Percentiles rank a stretch among this genome's conserved stretches.
Conservation (phyloP, 2,888 invertebrate genomes). For the Operophtera brumata region DNA sequence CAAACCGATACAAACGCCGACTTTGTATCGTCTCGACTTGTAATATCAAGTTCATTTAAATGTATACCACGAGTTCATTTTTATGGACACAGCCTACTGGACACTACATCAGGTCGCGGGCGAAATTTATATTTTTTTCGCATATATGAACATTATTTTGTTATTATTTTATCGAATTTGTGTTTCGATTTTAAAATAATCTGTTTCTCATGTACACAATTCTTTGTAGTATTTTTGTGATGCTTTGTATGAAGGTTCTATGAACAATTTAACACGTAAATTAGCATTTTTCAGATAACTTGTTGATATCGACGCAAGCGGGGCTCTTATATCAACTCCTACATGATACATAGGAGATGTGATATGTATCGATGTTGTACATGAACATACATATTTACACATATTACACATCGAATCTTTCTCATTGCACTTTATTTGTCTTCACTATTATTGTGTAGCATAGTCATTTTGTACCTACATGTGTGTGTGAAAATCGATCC, state of each 20-base stretch:
- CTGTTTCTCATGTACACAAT: slow-evolving; percentile 58
- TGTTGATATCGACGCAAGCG: neutral
- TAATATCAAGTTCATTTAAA: slow-evolving; percentile 35
- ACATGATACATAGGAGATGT: neutral
- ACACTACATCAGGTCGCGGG: slow-evolving; percentile 36
- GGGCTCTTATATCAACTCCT: slow-evolving; percentile 2
- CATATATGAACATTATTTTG: slow-evolving; percentile 74
- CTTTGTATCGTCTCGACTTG: slow-evolving; percentile 47
- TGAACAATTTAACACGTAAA: slow-evolving; percentile 38
- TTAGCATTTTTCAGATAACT: slow-evolving; percentile 31
- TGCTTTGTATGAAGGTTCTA: slow-evolving; percentile 56
- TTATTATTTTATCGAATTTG: slow-evolving; percentile 71
- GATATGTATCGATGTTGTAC: slow-evolving; percentile 4
- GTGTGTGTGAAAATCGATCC: slow-evolving; percentile 11
- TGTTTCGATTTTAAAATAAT: slow-evolving; percentile 64
- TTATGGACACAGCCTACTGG: slow-evolving; percentile 35
- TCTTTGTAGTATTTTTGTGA: slow-evolving; percentile 72
- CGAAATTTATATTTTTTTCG: slow-evolving; percentile 55
- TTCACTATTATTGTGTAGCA: slow-evolving; percentile 13
- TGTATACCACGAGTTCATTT: slow-evolving; percentile 32
- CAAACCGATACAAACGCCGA: slow-evolving; percentile 46
- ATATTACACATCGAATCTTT: slow-evolving; percentile 15
- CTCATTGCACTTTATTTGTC: slow-evolving; percentile 10
- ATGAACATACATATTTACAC: slow-evolving; percentile 17
- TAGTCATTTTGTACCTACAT: slow-evolving; percentile 22